Percentiles rank a stretch among this genome's conserved stretches.
These are phyloP conservation scores for Anabacerthia variegaticeps DNA, from an alignment of 2,797 vertebrate species.

Conservation along the genomic window DNA sequence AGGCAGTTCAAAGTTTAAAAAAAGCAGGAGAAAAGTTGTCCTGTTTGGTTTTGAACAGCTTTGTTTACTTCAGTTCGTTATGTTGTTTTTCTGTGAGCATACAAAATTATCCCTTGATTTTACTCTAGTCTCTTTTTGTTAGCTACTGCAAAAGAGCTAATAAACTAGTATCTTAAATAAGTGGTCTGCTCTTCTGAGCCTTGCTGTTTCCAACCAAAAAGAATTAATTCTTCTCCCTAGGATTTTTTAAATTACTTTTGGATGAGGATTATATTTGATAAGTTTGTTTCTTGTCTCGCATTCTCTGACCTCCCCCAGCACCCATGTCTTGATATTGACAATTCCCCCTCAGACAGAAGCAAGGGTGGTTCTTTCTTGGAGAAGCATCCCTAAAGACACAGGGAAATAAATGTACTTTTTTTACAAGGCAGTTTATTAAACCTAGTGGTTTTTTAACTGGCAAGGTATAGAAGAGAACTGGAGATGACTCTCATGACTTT, in stretches of 20 bases:
- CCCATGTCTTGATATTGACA: neutral
- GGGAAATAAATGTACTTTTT: neutral
- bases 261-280: neutral
- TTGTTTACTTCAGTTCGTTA: constrained; percentile 19
- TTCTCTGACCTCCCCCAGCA: neutral
- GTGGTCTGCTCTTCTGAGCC: neutral
- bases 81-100: neutral
- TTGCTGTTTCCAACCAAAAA: neutral
- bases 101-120: neutral
- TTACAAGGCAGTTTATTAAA: neutral
- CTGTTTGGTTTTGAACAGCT: neutral
- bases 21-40: neutral
- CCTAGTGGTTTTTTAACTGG: neutral
- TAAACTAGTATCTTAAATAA: neutral
- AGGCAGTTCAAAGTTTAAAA: neutral
- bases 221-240: neutral
- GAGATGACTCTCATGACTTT: neutral
- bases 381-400: neutral
- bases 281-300: neutral
- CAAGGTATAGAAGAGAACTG: neutral
- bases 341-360: neutral
- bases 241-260: neutral
- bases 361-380: neutral
- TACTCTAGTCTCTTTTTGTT: neutral
- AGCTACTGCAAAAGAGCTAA: neutral